Conservation (phyloP, 2,797 vertebrate species). For the Malacoctenus gilli region DNA sequence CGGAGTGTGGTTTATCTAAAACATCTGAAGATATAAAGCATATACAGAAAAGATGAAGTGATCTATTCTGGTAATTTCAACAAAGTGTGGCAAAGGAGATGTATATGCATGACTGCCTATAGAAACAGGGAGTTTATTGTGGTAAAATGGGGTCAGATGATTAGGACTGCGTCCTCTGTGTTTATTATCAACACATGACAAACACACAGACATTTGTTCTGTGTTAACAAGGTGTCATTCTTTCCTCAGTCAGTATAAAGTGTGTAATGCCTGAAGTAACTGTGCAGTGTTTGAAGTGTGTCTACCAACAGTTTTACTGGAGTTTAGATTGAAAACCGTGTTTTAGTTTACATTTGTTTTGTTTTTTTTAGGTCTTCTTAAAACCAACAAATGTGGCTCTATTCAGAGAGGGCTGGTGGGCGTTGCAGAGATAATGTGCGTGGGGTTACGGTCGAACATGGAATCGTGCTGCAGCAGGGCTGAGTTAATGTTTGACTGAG, state of each 20-base stretch:
- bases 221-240: conserved; percentile 15
- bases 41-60: too few species aligned
- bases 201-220: too few species aligned
- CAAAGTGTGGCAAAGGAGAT: background rate
- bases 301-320: too few species aligned
- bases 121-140: conserved; percentile 35
- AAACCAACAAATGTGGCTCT: too few species aligned
- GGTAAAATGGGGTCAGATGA: conserved; percentile 39
- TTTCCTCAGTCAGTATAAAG: conserved; percentile 21
- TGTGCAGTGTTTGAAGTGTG: background rate
- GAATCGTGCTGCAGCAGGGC: conserved; percentile 7
- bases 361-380: background rate
- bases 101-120: background rate
- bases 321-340: background rate
- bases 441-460: conserved; percentile 12
- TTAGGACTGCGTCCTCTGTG: conserved; percentile 19
- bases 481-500: conserved; percentile 51
- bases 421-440: background rate
- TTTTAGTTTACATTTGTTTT: background rate
- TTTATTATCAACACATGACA: conserved; percentile 54
- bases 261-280: background rate
- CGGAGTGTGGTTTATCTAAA: too few species aligned
- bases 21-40: too few species aligned
- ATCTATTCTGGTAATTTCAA: conserved; percentile 5
- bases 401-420: background rate